Percentiles rank a stretch among this genome's conserved stretches.
Conservation (phyloP, 2,888 invertebrate genomes). For the Cerastis rubricosa region DNA sequence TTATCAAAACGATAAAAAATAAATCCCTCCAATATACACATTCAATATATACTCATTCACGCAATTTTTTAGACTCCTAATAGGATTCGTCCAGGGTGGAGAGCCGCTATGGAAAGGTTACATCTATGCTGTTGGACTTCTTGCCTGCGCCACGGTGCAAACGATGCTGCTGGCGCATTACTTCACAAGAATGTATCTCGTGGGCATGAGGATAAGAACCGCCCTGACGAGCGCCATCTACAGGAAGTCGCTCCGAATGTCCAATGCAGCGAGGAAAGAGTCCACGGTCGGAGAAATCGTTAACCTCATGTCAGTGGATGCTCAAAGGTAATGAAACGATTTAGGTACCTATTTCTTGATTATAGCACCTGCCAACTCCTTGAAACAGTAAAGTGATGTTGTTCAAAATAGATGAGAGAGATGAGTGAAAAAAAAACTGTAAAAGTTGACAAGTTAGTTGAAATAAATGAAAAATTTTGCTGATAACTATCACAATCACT, state of each 20-base stretch:
- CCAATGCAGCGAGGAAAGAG: constrained; percentile 95
- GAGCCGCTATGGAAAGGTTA: constrained; percentile 96
- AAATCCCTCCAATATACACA: constrained; percentile 8
- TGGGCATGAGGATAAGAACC: constrained; percentile 97
- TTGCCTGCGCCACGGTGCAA: constrained; percentile 94
- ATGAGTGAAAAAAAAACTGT: background rate
- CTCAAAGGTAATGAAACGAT: constrained; percentile 91
- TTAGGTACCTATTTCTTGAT: background rate
- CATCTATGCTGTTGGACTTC: constrained; percentile 94
- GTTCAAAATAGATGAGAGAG: background rate
- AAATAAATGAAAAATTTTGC: background rate
- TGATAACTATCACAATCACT: background rate
- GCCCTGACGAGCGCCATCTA: constrained; percentile 97
- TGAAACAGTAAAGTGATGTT: background rate
- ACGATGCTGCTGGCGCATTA: constrained; percentile 97
- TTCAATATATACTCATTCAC: constrained; percentile 18
- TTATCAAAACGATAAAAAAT: constrained; percentile 30
- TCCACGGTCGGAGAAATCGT: constrained; percentile 98
- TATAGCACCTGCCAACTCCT: background rate
- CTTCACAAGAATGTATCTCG: constrained; percentile 97
- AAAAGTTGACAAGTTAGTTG: background rate
- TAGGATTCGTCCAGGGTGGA: constrained; percentile 92
- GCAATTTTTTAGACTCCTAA: constrained; percentile 91
- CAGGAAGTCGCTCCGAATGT: constrained; percentile 95
- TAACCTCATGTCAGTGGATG: constrained; percentile 97